phyloP scores from a whole-genome alignment of 1,140 invertebrate species.

The Trichonephila clavipes region DNA sequence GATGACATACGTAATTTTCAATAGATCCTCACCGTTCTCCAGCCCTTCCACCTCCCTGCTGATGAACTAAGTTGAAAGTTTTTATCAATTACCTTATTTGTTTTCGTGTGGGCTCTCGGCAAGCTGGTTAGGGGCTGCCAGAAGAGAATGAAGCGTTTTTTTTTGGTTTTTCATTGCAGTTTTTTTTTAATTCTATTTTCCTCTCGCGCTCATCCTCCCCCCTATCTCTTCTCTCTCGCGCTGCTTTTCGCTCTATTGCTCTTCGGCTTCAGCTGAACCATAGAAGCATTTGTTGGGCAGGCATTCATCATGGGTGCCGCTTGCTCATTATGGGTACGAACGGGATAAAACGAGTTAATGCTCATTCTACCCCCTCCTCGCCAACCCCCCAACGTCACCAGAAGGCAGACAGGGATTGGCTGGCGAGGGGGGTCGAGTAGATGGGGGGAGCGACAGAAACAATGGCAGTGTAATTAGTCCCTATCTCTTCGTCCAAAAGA shows the following conservation, averaged over 20 bases:
- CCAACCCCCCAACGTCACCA: background rate
- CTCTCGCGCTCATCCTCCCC: background rate
- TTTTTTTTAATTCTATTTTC: constrained; percentile 37
- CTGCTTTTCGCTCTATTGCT: constrained; percentile 7
- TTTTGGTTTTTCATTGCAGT: background rate
- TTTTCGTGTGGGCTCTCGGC: constrained; percentile 70
- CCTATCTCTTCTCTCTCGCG: background rate
- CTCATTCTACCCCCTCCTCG: background rate
- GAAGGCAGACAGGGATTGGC: constrained; percentile 21
- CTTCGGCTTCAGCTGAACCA: background rate
- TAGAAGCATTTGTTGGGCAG: constrained; percentile 50
- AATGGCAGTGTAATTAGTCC: constrained; percentile 75
- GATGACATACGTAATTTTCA: constrained; percentile 77
- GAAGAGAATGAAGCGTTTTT: constrained; percentile 14
- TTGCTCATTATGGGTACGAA: constrained; percentile 39
- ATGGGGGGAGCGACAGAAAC: constrained; percentile 62
- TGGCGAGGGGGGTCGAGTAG: background rate
- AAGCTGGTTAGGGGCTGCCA: constrained; percentile 61
- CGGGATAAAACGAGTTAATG: constrained; percentile 67
- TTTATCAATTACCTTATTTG: constrained; percentile 77
- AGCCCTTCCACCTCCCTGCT: background rate
- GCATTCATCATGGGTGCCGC: constrained; percentile 67
- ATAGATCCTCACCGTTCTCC: constrained; percentile 51
- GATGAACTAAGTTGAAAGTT: constrained; percentile 77
- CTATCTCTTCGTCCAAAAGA: constrained; percentile 59